phyloP scores from a whole-genome alignment of 30 jellyfish, hydroid and myxozoan species.

The Hydractinia symbiolongicarpus region DNA sequence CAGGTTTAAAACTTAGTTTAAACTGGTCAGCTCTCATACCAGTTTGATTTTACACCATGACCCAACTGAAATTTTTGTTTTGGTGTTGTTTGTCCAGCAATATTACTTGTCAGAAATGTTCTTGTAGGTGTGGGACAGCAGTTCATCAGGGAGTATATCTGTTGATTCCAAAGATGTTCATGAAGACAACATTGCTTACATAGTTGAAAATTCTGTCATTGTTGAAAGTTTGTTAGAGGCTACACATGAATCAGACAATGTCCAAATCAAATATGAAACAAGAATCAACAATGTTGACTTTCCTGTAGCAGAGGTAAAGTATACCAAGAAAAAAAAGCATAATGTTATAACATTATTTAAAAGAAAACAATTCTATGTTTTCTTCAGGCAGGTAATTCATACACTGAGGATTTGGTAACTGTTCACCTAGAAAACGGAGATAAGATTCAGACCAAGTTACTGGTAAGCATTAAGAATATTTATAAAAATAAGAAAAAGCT shows the following conservation, averaged over 20 bases:
- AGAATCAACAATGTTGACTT: slow-evolving; percentile 38
- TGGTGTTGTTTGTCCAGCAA: too few relatives aligned
- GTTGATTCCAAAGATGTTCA: slow-evolving; percentile 56
- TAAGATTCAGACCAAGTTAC: slow-evolving; percentile 36
- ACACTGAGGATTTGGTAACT: slow-evolving; percentile 30
- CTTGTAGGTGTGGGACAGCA: slow-evolving; percentile 88
- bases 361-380: too few relatives aligned
- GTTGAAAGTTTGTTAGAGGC: slow-evolving; percentile 43
- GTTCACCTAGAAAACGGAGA: slow-evolving; percentile 41
- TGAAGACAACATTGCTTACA: slow-evolving; percentile 54
- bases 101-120: too few relatives aligned
- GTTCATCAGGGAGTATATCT: slow-evolving; percentile 79
- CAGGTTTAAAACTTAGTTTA: too few relatives aligned
- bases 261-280: slow-evolving; percentile 38
- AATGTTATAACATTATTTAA: too few relatives aligned
- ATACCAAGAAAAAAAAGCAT: too few relatives aligned
- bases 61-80: too few relatives aligned
- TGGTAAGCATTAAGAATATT: slow-evolving; percentile 31
- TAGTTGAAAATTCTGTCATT: slow-evolving; percentile 69
- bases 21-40: too few relatives aligned
- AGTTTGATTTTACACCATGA: too few relatives aligned
- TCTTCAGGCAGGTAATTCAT: slow-evolving; percentile 17
- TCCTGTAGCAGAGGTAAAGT: slow-evolving; percentile 41
- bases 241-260: slow-evolving; percentile 25
- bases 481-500: too few relatives aligned